Base-by-base conservation (phyloP, 2,888 invertebrate species). In the Syritta pipiens region DNA sequence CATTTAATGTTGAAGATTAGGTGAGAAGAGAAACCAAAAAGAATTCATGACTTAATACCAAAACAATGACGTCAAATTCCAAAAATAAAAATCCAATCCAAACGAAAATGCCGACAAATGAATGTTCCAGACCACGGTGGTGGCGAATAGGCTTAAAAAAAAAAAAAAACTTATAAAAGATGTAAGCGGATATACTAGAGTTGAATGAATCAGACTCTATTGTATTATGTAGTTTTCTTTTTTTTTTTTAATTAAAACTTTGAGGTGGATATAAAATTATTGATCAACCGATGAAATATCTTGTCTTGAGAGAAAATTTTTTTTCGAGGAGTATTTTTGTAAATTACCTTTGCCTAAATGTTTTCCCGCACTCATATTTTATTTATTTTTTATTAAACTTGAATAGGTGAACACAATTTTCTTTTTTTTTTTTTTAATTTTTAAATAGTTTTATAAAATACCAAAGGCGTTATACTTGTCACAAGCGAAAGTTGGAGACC, bases 341-440 rank as follows among this genome's bases (percentile, higher is more conserved):
- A 1, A 7, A 22, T 69, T 74, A 82, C 81, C 81, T 82, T 76
- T 83, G 46, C 57, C 26, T 20, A 81, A 74, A 81, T 82, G 82
- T 28, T 77, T 77, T 53, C 82, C 81, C 17, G 59, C 81, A 49
- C 71, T 81, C 82, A 83, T 83, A n/a, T 26, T 81, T 9, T 1
- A 5, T 28, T 7, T 5, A 5, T 48, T 5, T 57, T 55, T 12
- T 48, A 1, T 24, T 6, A 12, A n/a, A 4, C 28, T 26, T 9
- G 3, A 35, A n/a, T n/a, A n/a, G n/a, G n/a, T n/a, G n/a, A 48
- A 22, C 20, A n/a, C 7, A n/a, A n/a, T n/a, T n/a, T n/a, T n/a
- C n/a, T n/a, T n/a, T 12, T 5, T 9, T 20, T 30, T 24, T 19
- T 32, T 7, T 4, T 2, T 4, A 42, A 40, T 3, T 4, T 30